Evolutionary conservation across 53 echinoderm and acorn worm species (phyloP).

Genomic region (Echinometra lucunter): DNA sequence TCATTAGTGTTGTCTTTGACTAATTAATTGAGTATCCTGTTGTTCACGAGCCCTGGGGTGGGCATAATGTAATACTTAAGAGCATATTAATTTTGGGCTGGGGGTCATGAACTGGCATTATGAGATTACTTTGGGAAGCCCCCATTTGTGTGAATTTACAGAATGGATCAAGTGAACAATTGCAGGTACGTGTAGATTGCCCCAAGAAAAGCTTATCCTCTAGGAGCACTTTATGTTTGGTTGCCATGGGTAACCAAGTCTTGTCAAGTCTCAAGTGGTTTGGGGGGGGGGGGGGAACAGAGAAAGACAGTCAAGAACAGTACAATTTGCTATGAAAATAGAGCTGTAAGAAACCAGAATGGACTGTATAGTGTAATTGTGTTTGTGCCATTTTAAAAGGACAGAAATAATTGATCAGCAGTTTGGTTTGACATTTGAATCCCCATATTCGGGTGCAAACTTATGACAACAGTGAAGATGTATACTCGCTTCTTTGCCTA

Average conservation of each 20-base stretch:
- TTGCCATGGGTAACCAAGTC: background rate
- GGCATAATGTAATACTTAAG: background rate
- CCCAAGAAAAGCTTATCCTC: background rate
- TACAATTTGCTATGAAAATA: no score
- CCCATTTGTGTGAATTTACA: background rate
- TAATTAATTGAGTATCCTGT: constrained; percentile 58
- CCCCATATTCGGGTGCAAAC: no score
- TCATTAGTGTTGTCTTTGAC: constrained; percentile 31
- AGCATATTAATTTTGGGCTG: background rate
- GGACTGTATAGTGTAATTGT: no score
- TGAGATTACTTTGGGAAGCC: constrained; percentile 11
- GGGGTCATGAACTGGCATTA: background rate
- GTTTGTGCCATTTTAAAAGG: no score
- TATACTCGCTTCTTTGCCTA: background rate
- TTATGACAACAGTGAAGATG: background rate
- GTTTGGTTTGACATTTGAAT: no score
- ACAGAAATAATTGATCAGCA: no score
- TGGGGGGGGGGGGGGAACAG: no score
- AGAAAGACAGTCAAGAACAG: no score
- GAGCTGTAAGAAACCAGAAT: no score
- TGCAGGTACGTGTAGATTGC: background rate
- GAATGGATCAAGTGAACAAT: background rate
- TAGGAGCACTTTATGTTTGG: background rate
- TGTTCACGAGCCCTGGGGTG: background rate
- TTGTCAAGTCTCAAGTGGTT: background rate